Percentiles rank a stretch among this genome's conserved stretches.
Conservation (phyloP, 2,888 invertebrate species). For the Drosophila merina region DNA sequence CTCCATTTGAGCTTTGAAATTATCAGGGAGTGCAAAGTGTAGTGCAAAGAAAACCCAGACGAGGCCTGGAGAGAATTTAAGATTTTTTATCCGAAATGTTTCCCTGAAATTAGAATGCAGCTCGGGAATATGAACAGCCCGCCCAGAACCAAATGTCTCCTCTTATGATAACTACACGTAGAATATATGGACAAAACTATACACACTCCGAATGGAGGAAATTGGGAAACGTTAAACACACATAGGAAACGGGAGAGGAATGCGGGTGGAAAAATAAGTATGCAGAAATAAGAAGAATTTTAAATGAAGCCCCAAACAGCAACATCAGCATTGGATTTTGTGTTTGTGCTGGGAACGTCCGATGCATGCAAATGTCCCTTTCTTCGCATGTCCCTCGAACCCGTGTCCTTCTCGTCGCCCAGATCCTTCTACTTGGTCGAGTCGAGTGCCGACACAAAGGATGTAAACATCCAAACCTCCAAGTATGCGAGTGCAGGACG, state of each 20-base stretch:
- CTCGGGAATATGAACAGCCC: slow-evolving; percentile 16
- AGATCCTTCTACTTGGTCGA: slow-evolving; percentile 29
- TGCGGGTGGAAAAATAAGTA: slow-evolving; percentile 54
- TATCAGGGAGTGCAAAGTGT: slow-evolving; percentile 37
- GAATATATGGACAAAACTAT: slow-evolving; percentile 45
- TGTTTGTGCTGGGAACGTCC: slow-evolving; percentile 46
- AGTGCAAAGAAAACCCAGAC: slow-evolving; percentile 25
- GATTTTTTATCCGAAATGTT: slow-evolving; percentile 13
- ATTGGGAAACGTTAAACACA: slow-evolving; percentile 35
- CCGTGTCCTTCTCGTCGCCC: slow-evolving; percentile 26
- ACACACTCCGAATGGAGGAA: slow-evolving; percentile 47
- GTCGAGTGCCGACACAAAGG: slow-evolving; percentile 50
- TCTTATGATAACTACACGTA: slow-evolving; percentile 64
- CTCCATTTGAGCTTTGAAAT: slow-evolving; percentile 31
- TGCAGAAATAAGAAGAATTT: slow-evolving; percentile 72
- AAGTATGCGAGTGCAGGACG: slow-evolving; percentile 65
- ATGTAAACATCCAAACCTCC: slow-evolving; percentile 66
- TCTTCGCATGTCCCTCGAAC: slow-evolving; percentile 34
- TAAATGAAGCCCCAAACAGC: slow-evolving; percentile 70
- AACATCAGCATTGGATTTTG: slow-evolving; percentile 42
- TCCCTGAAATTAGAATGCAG: slow-evolving; percentile 46
- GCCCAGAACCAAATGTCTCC: slow-evolving; percentile 45
- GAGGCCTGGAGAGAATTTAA: slow-evolving; percentile 21
- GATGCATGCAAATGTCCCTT: slow-evolving; percentile 66
- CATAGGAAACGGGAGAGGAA: not conserved